phyloP scores from a whole-genome alignment of 2,888 invertebrate genomes.

The Strigamia maritima region DNA sequence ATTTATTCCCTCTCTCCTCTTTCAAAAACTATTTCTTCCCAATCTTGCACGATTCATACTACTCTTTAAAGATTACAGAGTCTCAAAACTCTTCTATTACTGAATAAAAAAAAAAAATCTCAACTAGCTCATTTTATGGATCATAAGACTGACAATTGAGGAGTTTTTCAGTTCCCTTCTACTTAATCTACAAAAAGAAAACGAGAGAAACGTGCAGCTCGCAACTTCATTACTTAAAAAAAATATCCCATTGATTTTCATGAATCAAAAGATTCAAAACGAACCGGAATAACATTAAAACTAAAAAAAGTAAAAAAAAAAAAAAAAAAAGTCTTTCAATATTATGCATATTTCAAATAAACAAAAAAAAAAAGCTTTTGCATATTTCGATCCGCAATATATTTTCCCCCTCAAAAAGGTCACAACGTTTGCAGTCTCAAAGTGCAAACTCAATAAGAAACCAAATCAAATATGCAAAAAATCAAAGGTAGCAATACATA shows the following conservation, averaged over 20 bases:
- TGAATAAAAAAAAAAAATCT: slow-evolving; percentile 8
- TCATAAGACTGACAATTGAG: slow-evolving; percentile 10
- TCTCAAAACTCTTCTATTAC: slow-evolving; percentile 15
- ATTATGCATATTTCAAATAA: not conserved
- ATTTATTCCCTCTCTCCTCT: not conserved
- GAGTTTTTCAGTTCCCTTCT: not conserved
- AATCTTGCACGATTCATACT: slow-evolving; percentile 10
- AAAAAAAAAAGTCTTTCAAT: not conserved
- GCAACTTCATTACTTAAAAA: slow-evolving; percentile 10
- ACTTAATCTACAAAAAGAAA: not conserved
- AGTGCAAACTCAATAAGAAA: slow-evolving; percentile 1
- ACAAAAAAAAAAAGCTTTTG: not conserved
- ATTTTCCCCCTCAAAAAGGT: not conserved
- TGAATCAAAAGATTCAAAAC: not conserved
- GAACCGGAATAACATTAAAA: not conserved
- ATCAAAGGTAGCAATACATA: slow-evolving; percentile 7
- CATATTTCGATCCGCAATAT: not conserved
- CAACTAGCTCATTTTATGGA: slow-evolving; percentile 15
- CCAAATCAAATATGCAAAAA: not conserved
- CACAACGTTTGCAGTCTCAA: slow-evolving; percentile 7
- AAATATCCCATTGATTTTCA: not conserved
- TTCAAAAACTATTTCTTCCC: slow-evolving; percentile 6
- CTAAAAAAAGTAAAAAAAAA: too few species aligned
- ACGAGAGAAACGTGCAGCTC: slow-evolving; percentile 10
- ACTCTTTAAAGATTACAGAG: slow-evolving; percentile 6